Evolutionary conservation across 1,140 invertebrate genomes (phyloP).

Genomic region (Brachionus asplanchnoidis): DNA sequence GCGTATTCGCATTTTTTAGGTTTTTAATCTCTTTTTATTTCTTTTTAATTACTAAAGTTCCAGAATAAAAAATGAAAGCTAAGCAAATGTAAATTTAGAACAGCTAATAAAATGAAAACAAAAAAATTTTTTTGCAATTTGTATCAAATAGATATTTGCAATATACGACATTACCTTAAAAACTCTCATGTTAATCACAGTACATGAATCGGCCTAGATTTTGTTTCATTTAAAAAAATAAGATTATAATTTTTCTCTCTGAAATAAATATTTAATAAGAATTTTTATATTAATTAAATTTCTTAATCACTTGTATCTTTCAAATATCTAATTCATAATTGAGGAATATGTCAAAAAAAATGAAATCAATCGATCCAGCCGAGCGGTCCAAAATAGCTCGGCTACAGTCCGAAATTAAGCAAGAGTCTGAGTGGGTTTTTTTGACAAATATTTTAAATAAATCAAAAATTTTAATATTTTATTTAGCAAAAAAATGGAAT

Average conservation of each 20-base stretch:
- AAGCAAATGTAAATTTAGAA: neutral
- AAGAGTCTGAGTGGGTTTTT: neutral
- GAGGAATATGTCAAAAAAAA: conserved; percentile 33
- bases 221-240: neutral
- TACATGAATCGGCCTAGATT: neutral
- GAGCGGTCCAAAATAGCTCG: conserved; percentile 9
- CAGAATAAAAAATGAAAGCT: neutral
- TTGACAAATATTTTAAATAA: neutral
- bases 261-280: neutral
- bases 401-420: neutral
- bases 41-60: no score
- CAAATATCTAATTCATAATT: neutral
- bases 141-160: neutral
- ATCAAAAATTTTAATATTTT: neutral
- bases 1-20: no score
- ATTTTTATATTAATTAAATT: neutral
- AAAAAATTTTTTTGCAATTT: neutral
- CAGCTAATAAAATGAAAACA: neutral
- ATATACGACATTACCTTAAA: neutral
- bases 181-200: neutral
- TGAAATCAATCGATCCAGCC: conserved; percentile 38
- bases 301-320: neutral
- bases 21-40: no score
- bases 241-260: no score
- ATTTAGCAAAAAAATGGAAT: conserved; percentile 29